Percentiles rank a stretch among this genome's conserved stretches.
phyloP scores from a whole-genome alignment of 30 jellyfish, hydroid and myxozoan genomes.

The Haliclystus octoradiatus region DNA sequence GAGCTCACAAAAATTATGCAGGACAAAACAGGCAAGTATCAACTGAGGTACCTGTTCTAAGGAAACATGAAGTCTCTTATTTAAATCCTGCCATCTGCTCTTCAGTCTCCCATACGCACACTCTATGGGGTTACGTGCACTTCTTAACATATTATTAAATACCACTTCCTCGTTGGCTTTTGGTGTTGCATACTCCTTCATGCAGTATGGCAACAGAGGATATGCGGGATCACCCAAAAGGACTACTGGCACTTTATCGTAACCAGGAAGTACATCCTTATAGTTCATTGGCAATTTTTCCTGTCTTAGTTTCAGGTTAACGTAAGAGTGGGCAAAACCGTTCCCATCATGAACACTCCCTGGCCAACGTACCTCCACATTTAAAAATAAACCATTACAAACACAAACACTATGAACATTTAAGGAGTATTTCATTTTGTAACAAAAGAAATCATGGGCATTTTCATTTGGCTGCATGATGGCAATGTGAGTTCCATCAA shows the following conservation, averaged over 20 bases:
- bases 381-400: slow-evolving; percentile 28
- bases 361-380: slow-evolving; percentile 51
- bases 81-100: slow-evolving; percentile 32
- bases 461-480: slow-evolving; percentile 52
- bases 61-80: slow-evolving; percentile 21
- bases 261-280: slow-evolving; percentile 32
- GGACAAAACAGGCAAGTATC: slow-evolving; percentile 36
- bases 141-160: slow-evolving; percentile 31
- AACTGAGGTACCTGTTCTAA: slow-evolving; percentile 20
- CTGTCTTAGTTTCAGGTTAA: slow-evolving; percentile 16
- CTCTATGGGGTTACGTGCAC: slow-evolving; percentile 39
- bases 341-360: slow-evolving; percentile 69
- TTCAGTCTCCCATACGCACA: slow-evolving; percentile 60
- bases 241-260: slow-evolving; percentile 37
- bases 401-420: slow-evolving; percentile 64
- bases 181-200: slow-evolving; percentile 16
- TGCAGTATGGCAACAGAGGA: slow-evolving; percentile 45
- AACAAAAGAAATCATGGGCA: slow-evolving; percentile 59
- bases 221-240: slow-evolving; percentile 68
- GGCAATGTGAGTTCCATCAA: slow-evolving; percentile 70
- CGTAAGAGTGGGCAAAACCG: slow-evolving; percentile 21
- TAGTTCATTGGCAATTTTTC: slow-evolving; percentile 16
- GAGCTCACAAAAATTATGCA: slow-evolving; percentile 51
- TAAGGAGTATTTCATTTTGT: slow-evolving; percentile 40
- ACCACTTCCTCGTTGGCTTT: slow-evolving; percentile 26